Evolutionary conservation across 2,113 vertebrate species (phyloP), one percentile per base, ranked within the genome.

Genomic region (Hippocampus abdominalis): DNA sequence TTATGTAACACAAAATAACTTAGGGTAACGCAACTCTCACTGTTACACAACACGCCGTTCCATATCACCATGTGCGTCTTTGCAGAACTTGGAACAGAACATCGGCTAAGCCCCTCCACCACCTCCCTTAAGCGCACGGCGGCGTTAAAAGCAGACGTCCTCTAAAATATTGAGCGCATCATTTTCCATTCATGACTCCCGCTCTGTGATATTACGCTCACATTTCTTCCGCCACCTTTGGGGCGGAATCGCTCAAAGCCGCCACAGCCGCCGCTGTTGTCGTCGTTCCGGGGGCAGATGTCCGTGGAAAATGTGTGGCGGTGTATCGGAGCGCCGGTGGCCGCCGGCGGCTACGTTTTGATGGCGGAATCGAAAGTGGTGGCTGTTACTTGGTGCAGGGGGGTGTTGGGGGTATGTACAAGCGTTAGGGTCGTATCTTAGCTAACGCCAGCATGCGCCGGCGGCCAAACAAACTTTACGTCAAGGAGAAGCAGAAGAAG

Each of bases 121-220:
- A 18, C 63, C 42, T 27, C 63, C 51, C 51, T 36, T 29, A 27
- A 54, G 25, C 68, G 75, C 76, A 57, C 70, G 70, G 51, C 54
- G 44, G 64, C 83, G 25, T 73, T 81, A 84, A 82, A 81, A 75
- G 51, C 80, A 74, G 82, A 72, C 78, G 42, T 73, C 61, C 72
- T 77, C 64, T 89, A 46, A 90, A 88, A 90, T 88, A 89, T 87
- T 82, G 85, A 89, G 78, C 83, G 81, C n/a, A 36, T 84, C 66
- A 84, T 88, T 85, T 87, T 79, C 78, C 82, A 82, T 81, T 85
- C 81, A 84, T 72, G 83, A 79, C 83, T 84, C 76, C 79, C 75
- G 70, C 81, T 79, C 84, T 54, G 48, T 69, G 82, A 87, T 86
- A 89, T 89, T 88, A 81, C 81, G 5, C 78, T 81, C 87, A 89